phyloP scores from a whole-genome alignment of 2,113 vertebrate species.

The Rhinoderma darwinii region DNA sequence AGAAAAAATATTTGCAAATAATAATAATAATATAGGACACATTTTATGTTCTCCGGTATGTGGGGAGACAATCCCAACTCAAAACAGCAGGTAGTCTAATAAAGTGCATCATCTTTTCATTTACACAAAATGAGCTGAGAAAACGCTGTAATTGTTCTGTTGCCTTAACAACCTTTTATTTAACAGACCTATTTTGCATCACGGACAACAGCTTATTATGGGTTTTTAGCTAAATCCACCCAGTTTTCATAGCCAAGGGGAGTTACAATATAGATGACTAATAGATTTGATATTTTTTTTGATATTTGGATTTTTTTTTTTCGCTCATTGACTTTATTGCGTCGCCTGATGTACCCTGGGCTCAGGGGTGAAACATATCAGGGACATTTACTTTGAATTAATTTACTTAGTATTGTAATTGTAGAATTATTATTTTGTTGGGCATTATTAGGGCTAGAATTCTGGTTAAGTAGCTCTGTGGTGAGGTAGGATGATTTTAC shows the following conservation, averaged over 20 bases:
- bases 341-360: no score
- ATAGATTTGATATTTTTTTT: no score
- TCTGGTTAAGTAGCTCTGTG: background rate
- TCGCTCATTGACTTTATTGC: no score
- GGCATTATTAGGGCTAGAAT: background rate
- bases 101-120: constrained; percentile 37
- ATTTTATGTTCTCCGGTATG: background rate
- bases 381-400: no score
- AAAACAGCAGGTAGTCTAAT: constrained; percentile 44
- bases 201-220: constrained; percentile 41
- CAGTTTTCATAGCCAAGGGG: background rate
- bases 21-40: background rate
- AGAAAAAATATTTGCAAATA: background rate
- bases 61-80: background rate
- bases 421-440: background rate
- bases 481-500: background rate
- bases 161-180: constrained; percentile 56
- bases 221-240: constrained; percentile 7
- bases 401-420: no score
- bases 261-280: background rate
- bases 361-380: no score
- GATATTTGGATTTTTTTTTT: no score
- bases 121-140: constrained; percentile 54
- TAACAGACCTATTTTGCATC: constrained; percentile 39
- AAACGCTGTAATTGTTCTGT: constrained; percentile 45